Conservation (phyloP, 2,888 invertebrate genomes). For the Troglohyphantes excavatus region DNA sequence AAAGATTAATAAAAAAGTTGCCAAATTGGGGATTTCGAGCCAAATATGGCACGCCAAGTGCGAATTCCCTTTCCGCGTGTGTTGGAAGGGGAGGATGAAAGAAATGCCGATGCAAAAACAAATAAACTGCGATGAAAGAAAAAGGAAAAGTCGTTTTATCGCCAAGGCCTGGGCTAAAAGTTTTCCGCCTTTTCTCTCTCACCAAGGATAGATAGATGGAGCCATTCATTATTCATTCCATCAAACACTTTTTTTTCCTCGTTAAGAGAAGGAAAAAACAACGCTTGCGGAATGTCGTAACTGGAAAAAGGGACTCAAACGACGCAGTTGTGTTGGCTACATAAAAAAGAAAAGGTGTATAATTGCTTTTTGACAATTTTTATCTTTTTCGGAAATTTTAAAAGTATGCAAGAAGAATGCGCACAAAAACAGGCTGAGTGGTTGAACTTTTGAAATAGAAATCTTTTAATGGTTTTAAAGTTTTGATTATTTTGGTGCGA, state of each 20-base stretch:
- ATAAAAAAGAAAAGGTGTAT: too few relatives aligned
- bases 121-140: not conserved
- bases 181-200: not conserved
- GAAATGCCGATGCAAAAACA: not conserved
- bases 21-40: too few relatives aligned
- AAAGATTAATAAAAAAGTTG: too few relatives aligned
- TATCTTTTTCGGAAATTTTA: too few relatives aligned
- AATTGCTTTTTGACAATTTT: too few relatives aligned
- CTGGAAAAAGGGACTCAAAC: not conserved
- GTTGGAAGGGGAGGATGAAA: not conserved
- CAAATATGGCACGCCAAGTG: not conserved
- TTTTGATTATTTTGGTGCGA: too few relatives aligned
- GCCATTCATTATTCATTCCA: not conserved
- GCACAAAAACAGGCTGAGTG: too few relatives aligned
- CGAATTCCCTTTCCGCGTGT: not conserved
- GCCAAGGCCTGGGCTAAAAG: not conserved
- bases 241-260: not conserved
- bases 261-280: not conserved
- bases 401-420: too few relatives aligned
- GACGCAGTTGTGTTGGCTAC: not conserved
- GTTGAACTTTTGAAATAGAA: too few relatives aligned
- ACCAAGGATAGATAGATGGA: conserved; percentile 3
- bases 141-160: not conserved
- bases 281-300: not conserved
- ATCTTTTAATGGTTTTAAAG: too few relatives aligned